A percentile compares a stretch with the other conserved stretches of the same genome.
These are phyloP conservation scores for Pogonomyrmex barbatus DNA, from an alignment of 1,140 invertebrate species.

Conservation along the genomic window DNA sequence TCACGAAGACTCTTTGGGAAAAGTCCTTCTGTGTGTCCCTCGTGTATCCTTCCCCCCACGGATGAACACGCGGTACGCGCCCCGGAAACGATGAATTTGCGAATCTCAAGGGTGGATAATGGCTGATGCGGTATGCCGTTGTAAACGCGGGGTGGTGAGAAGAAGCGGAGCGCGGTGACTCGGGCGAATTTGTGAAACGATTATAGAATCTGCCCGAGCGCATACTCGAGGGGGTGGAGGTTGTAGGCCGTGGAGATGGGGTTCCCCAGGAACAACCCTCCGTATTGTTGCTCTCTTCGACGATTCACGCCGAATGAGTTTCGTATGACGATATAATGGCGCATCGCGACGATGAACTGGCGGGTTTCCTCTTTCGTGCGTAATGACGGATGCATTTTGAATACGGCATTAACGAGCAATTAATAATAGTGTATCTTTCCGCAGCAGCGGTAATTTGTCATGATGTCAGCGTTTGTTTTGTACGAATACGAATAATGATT, in stretches of 20 bases:
- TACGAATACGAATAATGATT: neutral
- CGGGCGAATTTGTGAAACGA: conserved; percentile 74
- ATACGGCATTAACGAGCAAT: conserved; percentile 41
- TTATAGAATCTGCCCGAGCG: conserved; percentile 63
- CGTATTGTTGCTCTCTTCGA: conserved; percentile 52
- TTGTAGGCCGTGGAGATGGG: neutral
- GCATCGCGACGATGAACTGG: conserved; percentile 51
- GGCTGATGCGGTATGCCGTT: conserved; percentile 52
- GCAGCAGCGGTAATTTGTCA: neutral
- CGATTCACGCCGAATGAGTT: conserved; percentile 53
- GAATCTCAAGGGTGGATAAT: conserved; percentile 50
- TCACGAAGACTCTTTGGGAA: conserved; percentile 36
- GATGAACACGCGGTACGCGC: conserved; percentile 33
- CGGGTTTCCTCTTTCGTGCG: conserved; percentile 18
- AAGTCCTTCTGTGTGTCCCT: conserved; percentile 12
- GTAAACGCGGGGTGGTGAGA: conserved; percentile 35
- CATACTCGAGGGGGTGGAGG: conserved; percentile 1
- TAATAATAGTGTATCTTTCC: conserved; percentile 32
- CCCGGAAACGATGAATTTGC: conserved; percentile 65
- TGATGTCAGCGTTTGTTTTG: conserved; percentile 13
- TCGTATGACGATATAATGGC: conserved; percentile 56
- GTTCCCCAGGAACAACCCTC: conserved; percentile 41
- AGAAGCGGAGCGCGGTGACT: conserved; percentile 57
- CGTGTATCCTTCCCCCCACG: conserved; percentile 23
- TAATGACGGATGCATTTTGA: conserved; percentile 53